Evolutionary conservation across 1,140 invertebrate genomes (phyloP).

Genomic region (Zaprionus camerounensis): DNA sequence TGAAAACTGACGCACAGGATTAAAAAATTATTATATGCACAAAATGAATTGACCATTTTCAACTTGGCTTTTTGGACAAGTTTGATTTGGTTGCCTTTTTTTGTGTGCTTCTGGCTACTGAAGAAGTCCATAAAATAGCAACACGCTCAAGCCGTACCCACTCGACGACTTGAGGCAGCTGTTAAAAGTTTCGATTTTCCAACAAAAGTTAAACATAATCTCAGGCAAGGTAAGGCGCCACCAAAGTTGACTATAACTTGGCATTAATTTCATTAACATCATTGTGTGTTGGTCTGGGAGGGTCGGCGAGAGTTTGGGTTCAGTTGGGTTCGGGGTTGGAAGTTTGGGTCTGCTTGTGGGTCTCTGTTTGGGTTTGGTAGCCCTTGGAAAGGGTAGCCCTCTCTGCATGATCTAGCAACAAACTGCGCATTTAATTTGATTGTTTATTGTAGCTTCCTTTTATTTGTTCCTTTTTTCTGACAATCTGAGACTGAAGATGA

Average conservation of each 20-base stretch:
- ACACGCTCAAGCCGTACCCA: background rate
- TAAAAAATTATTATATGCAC: slow-evolving; percentile 63
- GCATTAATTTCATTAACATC: slow-evolving; percentile 65
- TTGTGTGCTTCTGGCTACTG: background rate
- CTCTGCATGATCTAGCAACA: slow-evolving; percentile 21
- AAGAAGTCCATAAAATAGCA: background rate
- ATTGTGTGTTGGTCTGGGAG: slow-evolving; percentile 14
- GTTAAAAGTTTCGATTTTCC: slow-evolving; percentile 56
- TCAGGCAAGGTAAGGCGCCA: slow-evolving; percentile 42
- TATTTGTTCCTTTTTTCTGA: slow-evolving; percentile 6
- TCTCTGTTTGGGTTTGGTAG: background rate
- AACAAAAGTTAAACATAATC: slow-evolving; percentile 61
- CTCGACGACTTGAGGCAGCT: background rate
- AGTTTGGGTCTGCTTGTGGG: background rate
- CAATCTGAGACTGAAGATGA: slow-evolving; percentile 21
- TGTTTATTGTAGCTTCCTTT: slow-evolving; percentile 52
- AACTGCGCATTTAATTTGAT: slow-evolving; percentile 64
- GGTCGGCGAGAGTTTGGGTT: too few species aligned
- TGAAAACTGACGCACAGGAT: slow-evolving; percentile 24
- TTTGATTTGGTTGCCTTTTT: background rate
- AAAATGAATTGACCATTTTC: slow-evolving; percentile 46
- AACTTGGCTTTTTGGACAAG: background rate
- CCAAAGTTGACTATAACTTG: slow-evolving; percentile 61
- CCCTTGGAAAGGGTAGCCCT: too few species aligned
- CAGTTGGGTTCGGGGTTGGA: background rate